Conservation (phyloP, 2,113 vertebrate genomes). For the Bostrychus sinensis region DNA sequence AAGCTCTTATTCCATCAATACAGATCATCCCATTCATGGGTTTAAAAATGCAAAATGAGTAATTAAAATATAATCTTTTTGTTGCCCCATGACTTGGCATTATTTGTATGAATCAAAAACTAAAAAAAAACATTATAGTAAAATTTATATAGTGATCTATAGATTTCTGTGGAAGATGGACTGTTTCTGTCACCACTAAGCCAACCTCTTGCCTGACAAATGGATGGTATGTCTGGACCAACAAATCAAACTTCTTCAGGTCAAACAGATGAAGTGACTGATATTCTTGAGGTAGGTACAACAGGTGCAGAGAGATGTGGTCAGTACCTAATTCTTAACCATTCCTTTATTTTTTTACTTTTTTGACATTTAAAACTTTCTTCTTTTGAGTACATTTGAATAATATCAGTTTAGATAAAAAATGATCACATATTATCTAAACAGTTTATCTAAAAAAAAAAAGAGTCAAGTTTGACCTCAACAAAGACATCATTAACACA, state of each 20-base stretch:
- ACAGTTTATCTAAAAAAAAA: too few relatives aligned
- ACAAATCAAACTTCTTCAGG: slow-evolving; percentile 15
- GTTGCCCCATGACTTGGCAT: too few relatives aligned
- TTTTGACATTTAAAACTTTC: neutral
- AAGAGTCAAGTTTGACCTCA: too few relatives aligned
- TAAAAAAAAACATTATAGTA: slow-evolving; percentile 3
- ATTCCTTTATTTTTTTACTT: neutral
- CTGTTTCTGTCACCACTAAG: neutral
- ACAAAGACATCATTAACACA: too few relatives aligned
- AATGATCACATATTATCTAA: too few relatives aligned
- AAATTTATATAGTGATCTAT: neutral
- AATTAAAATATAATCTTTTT: too few relatives aligned
- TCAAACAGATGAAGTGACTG: neutral
- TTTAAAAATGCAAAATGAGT: neutral
- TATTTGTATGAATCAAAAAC: too few relatives aligned
- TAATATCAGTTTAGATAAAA: too few relatives aligned
- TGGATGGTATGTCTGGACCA: slow-evolving; percentile 10
- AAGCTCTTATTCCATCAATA: neutral
- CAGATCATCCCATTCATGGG: neutral
- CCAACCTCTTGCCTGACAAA: slow-evolving; percentile 20
- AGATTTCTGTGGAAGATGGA: neutral
- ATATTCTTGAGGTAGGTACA: neutral
- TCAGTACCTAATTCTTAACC: too few relatives aligned
- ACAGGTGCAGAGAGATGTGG: neutral
- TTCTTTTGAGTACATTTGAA: too few relatives aligned